Evolutionary conservation across 64 coral and sea anemone genomes (phyloP), one percentile per base, ranked within the genome.

Genomic region (Hydrozoanthus tunicans): DNA sequence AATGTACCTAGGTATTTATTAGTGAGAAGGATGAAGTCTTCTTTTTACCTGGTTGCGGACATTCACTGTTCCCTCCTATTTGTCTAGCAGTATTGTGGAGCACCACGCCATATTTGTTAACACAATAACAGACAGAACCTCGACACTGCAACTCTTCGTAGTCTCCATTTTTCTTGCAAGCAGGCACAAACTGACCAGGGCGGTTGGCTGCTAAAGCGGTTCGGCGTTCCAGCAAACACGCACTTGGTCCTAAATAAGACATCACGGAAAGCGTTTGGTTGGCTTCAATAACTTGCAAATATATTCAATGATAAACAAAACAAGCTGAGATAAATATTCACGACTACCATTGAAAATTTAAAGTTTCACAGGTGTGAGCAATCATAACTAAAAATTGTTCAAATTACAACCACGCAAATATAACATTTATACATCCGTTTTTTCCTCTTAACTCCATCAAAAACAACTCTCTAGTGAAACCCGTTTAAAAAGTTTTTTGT

Each of bases 101-200:
- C 4, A 32, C 20, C 53, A 88, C 79, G 24, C 95, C 95, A 71
- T 96, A 75, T 25, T 77, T 82, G 73, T 94, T 93, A 60, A 96
- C 92, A 91, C 95, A 96, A 70, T 81, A 96, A 90, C 95, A 96
- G 4, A 89, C 53, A 14, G 82, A 80, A 32, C 95, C 95, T 4
- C 79, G 82, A 70, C 95, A 96, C 90, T 96, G 95, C 8, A 96
- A 67, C 6, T 90, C 54, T 12, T 90, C 68, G 61, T 94, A 96
- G 27, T 83, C 63, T 27, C 95, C 95, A 91, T 94, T 86, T 24
- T 79, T 17, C 67, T 93, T 93, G 63, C 95, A 96, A 23, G 59
- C 62, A 54, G 95, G 95, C 66, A 94, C 88, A 77, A 96, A 96
- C 59, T 62, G 79, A 14, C 95, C 92, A 56, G n/a, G 54, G 51